Conservation (phyloP, 2,113 vertebrate species). For the Baryphthengus martii region DNA sequence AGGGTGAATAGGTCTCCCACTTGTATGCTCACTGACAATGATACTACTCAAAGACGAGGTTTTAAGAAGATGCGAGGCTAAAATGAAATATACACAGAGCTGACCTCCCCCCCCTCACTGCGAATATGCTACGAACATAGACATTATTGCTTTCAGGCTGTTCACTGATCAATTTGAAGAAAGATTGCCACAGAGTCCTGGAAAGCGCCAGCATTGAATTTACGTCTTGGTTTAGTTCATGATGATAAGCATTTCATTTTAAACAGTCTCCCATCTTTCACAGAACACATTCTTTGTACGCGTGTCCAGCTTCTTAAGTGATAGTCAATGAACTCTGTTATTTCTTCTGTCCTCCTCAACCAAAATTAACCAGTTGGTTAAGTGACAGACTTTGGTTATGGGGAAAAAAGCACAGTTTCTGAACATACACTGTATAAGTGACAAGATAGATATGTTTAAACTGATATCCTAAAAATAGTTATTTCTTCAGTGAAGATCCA, state of each 20-base stretch:
- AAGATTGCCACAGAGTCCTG: neutral
- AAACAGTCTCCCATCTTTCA: neutral
- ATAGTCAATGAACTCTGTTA: neutral
- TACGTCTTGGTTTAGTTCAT: neutral
- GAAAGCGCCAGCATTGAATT: neutral
- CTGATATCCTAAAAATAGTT: conserved; percentile 48
- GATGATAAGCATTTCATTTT: neutral
- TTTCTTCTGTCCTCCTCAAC: neutral
- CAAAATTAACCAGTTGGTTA: neutral
- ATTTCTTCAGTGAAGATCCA: conserved; percentile 29
- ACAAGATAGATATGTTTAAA: neutral
- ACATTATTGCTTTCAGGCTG: neutral
- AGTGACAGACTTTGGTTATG: neutral
- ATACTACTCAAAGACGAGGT: neutral
- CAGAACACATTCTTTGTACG: neutral
- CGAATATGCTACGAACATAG: neutral
- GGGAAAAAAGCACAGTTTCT: neutral
- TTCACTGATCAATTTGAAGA: neutral
- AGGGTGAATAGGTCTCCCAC: neutral
- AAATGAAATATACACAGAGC: neutral
- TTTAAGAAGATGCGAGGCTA: neutral
- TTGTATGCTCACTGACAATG: accelerated
- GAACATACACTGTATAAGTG: neutral
- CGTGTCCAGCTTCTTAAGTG: neutral
- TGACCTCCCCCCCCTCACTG: neutral